Base-by-base conservation (phyloP, 2,888 invertebrate genomes). In the Caenorhabditis angaria region DNA sequence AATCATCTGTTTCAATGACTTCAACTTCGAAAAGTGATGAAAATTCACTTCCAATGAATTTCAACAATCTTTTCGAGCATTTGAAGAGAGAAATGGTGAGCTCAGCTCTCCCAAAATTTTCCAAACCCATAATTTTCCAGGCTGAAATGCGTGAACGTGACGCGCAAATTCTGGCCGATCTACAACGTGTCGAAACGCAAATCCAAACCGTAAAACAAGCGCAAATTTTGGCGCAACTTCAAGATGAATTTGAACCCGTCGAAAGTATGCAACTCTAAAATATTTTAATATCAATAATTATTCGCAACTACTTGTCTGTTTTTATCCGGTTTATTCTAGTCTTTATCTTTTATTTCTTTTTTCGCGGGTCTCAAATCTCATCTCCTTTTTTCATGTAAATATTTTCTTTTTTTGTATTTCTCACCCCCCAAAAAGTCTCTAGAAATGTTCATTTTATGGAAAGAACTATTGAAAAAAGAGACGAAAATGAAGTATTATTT, bases 11-110 rank as follows among this genome's bases (percentile, higher is more conserved):
- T 18, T 77, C 80, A 27, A 73, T 76, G 57, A 73, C 76, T 20
- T 65, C 74, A n/a, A 69, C 76, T 24, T 73, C 76, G 18, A 76
- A 76, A 60, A 70, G 76, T 27, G 65, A 65, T 47, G 72, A 68
- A 28, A 61, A 67, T 1, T 32, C 53, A 14, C 41, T 59, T 54
- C 63, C 65, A 3, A 64, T 66, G 51, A 28, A 29, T 22, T 51
- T 32, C 14, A 32, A 50, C 50, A 81, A 84, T 53, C 61, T 87
- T 18, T 86, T 87, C 58, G 76, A 81, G 48, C 86, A 87, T 65
- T 62, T 86, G 55, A 81, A 82, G 32, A 69, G 82, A 53, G 86
- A 86, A 79, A 84, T 86, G 77, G 85, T 86, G 58, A 59, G 65
- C 20, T 18, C 51, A 58, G 10, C 25, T 5, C 25, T 14, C 14